Base-by-base conservation (phyloP, 2,888 invertebrate genomes). In the Agonum fuliginosum region DNA sequence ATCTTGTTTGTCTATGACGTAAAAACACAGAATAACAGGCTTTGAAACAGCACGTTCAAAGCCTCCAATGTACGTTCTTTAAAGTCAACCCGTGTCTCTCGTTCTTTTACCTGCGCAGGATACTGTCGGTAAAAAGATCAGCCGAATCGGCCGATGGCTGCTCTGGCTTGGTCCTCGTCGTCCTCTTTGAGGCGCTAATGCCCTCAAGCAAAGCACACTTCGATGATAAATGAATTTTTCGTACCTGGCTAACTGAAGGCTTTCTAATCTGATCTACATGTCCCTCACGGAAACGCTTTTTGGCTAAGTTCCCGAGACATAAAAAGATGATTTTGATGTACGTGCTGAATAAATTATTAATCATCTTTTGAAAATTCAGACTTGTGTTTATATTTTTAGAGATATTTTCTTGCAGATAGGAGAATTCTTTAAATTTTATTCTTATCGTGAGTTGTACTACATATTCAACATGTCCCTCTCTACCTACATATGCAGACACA, bases 181-280 rank as follows among this genome's bases (percentile, higher is more conserved):
- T 19, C 6, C 20, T n/a, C 48, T 54, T 54, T 54, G 54, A 54
- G 54, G 12, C 54, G 2, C 20, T 24, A 48, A 22, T 24, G 54
- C 22, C 24, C n/a, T 22, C n/a, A 48, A 34, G 34, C n/a, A 34
- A 12, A 48, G 8, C 48, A 20, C 48, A 5, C n/a, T n/a, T 17
- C 62, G 62, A 62, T 62, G 34, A 62, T 34, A 62, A 62, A 62
- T 62, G 62, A 62, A 17, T 34, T 62, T 34, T 62, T 62, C 62
- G 10, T 12, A 62, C 62, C 62, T 62, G 62, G 6, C 14, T 58
- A 5, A 48, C 48, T 48, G 48, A 58, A 24, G 24, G 34, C 30
- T 34, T 27, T 62, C 62, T 62, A 34, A 62, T 62, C 34, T 62
- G 10, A 62, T 62, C 34, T 62, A 19, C 30, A 62, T 54, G 54